phyloP scores from a whole-genome alignment of 2,797 vertebrate species.

The Pachyuromys duprasi region DNA sequence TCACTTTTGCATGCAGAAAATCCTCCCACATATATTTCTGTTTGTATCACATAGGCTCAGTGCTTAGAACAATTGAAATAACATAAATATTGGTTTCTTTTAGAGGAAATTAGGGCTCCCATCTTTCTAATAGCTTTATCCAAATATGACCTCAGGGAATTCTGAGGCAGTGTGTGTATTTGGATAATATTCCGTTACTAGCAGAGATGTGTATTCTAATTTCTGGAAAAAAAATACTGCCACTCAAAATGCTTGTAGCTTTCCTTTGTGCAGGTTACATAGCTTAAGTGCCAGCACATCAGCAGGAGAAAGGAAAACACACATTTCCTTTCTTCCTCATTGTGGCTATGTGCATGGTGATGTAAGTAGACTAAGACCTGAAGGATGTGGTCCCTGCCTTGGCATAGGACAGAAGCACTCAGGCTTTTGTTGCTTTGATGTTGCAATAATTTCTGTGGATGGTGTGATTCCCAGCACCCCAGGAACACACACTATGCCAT shows the following conservation, averaged over 20 bases:
- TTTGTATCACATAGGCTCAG: neutral
- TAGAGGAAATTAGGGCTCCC: neutral
- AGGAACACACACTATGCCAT: neutral
- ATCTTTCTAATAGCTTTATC: neutral
- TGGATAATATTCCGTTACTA: neutral
- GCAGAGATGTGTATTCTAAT: neutral
- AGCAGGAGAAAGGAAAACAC: neutral
- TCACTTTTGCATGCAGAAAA: neutral
- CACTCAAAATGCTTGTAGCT: neutral
- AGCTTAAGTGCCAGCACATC: neutral
- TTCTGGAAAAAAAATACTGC: neutral
- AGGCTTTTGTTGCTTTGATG: neutral
- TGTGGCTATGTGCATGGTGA: neutral
- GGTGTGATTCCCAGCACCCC: neutral
- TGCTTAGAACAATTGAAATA: conserved; percentile 2
- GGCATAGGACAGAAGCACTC: neutral
- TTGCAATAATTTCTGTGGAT: neutral
- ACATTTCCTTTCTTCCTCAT: neutral
- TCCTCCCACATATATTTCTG: neutral
- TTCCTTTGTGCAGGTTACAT: neutral
- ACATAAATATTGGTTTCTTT: neutral
- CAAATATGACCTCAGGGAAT: neutral
- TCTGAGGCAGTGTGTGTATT: neutral
- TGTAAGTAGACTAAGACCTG: neutral
- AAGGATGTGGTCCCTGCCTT: neutral